phyloP scores from a whole-genome alignment of 2,797 vertebrate genomes.

The Chaetodon trifasciatus region DNA sequence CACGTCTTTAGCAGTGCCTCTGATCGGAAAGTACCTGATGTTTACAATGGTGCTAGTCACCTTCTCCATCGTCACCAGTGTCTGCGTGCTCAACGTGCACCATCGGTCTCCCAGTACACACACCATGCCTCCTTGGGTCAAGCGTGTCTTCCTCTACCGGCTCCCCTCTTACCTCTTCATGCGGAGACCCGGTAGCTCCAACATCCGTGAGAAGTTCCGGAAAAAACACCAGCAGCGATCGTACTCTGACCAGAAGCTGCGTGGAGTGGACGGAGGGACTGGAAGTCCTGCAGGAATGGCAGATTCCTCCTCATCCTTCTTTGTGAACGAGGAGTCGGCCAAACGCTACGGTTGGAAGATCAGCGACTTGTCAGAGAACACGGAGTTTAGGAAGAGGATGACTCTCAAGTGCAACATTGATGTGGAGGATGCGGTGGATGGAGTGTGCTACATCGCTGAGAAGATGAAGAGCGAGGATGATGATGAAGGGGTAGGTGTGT shows the following conservation, averaged over 20 bases:
- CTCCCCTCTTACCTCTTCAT: constrained; percentile 86
- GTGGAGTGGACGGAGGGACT: constrained; percentile 56
- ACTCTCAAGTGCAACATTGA: constrained; percentile 81
- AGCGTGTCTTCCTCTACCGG: constrained; percentile 80
- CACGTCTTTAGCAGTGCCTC: constrained; percentile 88
- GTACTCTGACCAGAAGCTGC: constrained; percentile 71
- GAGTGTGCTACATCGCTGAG: constrained; percentile 86
- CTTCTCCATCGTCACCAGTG: constrained; percentile 89
- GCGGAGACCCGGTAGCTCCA: constrained; percentile 82
- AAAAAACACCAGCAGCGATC: constrained; percentile 80
- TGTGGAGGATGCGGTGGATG: constrained; percentile 84
- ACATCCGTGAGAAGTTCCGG: constrained; percentile 80
- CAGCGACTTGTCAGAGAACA: constrained; percentile 78
- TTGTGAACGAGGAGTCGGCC: constrained; percentile 83
- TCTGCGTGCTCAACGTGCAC: constrained; percentile 88
- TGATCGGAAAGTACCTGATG: constrained; percentile 90
- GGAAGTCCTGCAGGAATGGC: constrained; percentile 55
- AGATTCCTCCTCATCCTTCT: constrained; percentile 81
- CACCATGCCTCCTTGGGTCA: constrained; percentile 89
- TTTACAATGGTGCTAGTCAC: constrained; percentile 90
- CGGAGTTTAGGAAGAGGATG: constrained; percentile 82
- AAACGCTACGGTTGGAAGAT: constrained; percentile 82
- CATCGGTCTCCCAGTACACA: constrained; percentile 88
- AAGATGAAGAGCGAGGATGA: constrained; percentile 88
- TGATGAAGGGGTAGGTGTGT: constrained; percentile 83